A percentile compares a stretch with the other conserved stretches of the same genome.
Conservation (phyloP, 2,113 vertebrate genomes). For the Cercocebus atys region DNA sequence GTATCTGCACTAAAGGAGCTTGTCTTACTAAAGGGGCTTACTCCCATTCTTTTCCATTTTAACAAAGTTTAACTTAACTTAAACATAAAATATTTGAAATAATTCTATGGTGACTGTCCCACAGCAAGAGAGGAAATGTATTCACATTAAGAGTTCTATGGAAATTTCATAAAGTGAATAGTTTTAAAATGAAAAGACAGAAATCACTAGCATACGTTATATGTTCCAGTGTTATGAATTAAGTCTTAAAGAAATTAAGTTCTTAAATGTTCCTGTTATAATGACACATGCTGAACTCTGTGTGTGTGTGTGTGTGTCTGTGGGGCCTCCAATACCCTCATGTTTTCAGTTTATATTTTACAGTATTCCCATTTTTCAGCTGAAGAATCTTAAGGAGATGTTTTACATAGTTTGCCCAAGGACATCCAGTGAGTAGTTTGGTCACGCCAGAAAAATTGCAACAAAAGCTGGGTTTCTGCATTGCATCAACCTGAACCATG, state of each 20-base stretch:
- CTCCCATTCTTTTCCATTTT: neutral
- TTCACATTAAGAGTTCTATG: neutral
- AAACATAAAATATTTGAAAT: conserved; percentile 18
- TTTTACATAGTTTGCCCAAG: neutral
- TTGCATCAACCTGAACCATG: neutral
- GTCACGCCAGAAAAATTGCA: neutral
- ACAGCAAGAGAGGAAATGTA: neutral
- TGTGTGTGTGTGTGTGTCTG: neutral
- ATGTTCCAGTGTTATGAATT: neutral
- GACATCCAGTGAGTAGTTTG: neutral
- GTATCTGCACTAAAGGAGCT: neutral
- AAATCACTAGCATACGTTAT: neutral
- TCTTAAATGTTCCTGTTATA: neutral
- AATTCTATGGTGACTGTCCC: neutral
- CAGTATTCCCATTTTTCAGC: neutral
- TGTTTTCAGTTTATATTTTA: neutral
- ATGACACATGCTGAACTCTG: neutral
- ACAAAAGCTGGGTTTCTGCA: neutral
- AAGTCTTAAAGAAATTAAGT: neutral
- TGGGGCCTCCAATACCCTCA: accelerated
- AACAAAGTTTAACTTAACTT: conserved; percentile 25
- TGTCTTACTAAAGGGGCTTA: neutral
- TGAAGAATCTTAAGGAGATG: neutral
- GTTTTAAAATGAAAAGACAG: conserved; percentile 27
- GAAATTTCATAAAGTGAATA: conserved; percentile 6